These are phyloP conservation scores for Aspiorhynchus laticeps DNA, from an alignment of 2,113 vertebrate species.

Conservation along the genomic window DNA sequence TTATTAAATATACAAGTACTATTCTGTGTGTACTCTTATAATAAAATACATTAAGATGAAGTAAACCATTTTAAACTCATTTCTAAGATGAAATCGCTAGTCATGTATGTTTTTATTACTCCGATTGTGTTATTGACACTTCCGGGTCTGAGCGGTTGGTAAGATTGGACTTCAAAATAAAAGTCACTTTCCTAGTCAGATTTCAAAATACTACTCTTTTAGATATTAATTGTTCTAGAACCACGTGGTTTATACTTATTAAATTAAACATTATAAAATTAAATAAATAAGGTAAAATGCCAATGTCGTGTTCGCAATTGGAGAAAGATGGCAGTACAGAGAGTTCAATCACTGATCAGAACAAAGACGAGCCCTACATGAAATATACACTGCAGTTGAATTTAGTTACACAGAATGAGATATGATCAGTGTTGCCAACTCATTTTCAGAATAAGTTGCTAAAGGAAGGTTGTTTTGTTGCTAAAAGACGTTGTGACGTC, in stretches of 20 bases:
- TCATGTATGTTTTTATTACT: not conserved
- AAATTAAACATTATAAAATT: slow-evolving; percentile 24
- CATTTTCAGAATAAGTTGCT: too few relatives aligned
- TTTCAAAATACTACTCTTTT: not conserved
- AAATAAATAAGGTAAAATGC: not conserved
- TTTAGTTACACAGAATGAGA: not conserved
- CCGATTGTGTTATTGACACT: not conserved
- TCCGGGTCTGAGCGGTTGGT: not conserved
- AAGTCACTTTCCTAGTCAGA: not conserved
- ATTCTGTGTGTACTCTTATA: not conserved
- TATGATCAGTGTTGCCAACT: too few relatives aligned
- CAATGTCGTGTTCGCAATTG: too few relatives aligned
- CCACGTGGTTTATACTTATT: not conserved
- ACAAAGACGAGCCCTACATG: not conserved
- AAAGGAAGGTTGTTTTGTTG: too few relatives aligned
- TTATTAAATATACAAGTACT: not conserved
- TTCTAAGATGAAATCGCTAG: not conserved
- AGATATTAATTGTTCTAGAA: not conserved
- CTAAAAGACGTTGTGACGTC: too few relatives aligned
- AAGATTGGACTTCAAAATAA: slow-evolving; percentile 29
- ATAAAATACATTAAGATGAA: not conserved
- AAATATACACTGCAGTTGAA: not conserved
- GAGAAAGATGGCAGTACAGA: too few relatives aligned
- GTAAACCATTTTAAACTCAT: not conserved
- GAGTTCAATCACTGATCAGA: not conserved